Evolutionary conservation across 2,113 vertebrate genomes (phyloP).

Genomic region (Marmota monax): DNA sequence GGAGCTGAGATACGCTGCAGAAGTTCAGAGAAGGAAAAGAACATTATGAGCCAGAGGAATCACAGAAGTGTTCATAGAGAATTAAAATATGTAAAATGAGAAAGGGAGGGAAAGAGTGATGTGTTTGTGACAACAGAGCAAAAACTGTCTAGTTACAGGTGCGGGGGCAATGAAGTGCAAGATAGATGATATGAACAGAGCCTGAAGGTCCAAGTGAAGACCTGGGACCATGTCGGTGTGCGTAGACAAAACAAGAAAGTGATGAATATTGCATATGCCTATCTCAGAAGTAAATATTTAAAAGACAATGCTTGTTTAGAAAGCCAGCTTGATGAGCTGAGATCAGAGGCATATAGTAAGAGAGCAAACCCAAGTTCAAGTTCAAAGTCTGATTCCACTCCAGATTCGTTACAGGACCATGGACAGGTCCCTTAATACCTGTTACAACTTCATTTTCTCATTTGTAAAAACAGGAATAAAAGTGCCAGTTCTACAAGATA

Average conservation of each 20-base stretch:
- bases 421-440: not conserved
- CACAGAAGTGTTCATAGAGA: not conserved
- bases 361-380: not conserved
- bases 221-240: not conserved
- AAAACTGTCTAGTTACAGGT: not conserved
- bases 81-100: not conserved
- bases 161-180: not conserved
- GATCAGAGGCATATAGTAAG: not conserved
- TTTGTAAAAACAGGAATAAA: constrained; percentile 45
- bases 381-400: not conserved
- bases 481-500: not conserved
- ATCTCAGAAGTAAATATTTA: constrained; percentile 47
- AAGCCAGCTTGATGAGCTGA: constrained; percentile 33
- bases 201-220: not conserved
- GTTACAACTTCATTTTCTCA: not conserved
- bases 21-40: not conserved
- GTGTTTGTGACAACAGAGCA: not conserved
- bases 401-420: not conserved
- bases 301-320: constrained; percentile 49
- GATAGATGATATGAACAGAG: not conserved
- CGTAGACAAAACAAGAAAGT: not conserved
- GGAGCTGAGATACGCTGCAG: not conserved
- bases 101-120: not conserved
- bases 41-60: not conserved
- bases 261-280: constrained; percentile 31